These are phyloP conservation scores for Holcopasites calliopsidis DNA, from an alignment of 1,140 invertebrate species.

Conservation along the genomic window DNA sequence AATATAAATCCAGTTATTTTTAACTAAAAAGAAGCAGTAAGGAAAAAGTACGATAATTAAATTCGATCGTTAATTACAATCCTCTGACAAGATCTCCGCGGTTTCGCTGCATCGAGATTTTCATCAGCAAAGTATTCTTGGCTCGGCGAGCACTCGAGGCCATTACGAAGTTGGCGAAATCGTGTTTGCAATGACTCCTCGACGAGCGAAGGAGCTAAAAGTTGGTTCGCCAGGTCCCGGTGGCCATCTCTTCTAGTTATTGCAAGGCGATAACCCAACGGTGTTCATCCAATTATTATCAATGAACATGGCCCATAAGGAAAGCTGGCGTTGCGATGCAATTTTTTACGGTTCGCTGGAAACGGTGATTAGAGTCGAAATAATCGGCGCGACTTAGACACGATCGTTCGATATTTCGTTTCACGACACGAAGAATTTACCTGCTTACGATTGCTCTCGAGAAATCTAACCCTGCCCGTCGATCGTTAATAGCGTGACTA, in stretches of 20 bases:
- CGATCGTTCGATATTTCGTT: constrained; percentile 35
- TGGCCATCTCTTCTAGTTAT: constrained; percentile 26
- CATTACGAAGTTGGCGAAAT: constrained; percentile 46
- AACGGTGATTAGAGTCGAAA: constrained; percentile 43
- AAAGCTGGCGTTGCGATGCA: background rate
- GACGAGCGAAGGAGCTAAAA: constrained; percentile 8
- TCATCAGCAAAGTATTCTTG: constrained; percentile 24
- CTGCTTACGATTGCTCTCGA: background rate
- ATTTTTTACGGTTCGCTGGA: constrained; percentile 42
- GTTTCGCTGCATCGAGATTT: background rate
- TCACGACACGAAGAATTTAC: background rate
- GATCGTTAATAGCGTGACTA: background rate
- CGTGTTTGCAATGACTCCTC: constrained; percentile 50
- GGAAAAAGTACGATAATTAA: too few species aligned
- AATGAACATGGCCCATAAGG: constrained; percentile 23
- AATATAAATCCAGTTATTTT: too few species aligned
- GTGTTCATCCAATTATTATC: constrained; percentile 52
- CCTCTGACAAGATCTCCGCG: background rate
- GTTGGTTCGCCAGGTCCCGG: background rate
- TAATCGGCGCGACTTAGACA: constrained; percentile 29
- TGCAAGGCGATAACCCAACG: constrained; percentile 37
- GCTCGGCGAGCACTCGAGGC: constrained; percentile 8
- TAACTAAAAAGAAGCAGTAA: too few species aligned
- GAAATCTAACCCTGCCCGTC: background rate
- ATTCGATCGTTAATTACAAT: too few species aligned